Percentiles rank a stretch among this genome's conserved stretches.
phyloP scores from a whole-genome alignment of 2,888 invertebrate species.

The Cantharis flavilabris region DNA sequence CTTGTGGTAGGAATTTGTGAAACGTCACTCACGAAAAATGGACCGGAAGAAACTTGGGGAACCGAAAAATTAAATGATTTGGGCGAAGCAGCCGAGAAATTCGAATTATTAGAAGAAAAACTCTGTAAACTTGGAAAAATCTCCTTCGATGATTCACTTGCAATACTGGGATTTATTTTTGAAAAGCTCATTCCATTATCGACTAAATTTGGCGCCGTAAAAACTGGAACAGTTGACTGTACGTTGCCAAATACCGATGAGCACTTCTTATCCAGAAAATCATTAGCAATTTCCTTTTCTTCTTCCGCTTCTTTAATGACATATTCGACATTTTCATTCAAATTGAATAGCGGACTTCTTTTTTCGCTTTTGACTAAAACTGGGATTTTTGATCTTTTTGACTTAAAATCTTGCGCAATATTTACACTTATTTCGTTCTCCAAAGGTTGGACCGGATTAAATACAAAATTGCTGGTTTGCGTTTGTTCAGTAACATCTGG shows the following conservation, averaged over 20 bases:
- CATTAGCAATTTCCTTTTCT: neutral
- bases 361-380: neutral
- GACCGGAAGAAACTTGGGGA: neutral
- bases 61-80: neutral
- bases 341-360: neutral
- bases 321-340: neutral
- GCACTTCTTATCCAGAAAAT: neutral
- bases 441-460: neutral
- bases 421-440: neutral
- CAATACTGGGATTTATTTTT: neutral
- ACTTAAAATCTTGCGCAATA: neutral
- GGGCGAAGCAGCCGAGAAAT: neutral
- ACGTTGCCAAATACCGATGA: neutral
- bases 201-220: neutral
- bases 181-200: neutral
- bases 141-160: neutral
- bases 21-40: neutral
- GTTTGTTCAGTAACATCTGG: neutral
- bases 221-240: neutral
- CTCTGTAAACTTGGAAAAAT: neutral
- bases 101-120: neutral
- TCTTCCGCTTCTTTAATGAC: neutral
- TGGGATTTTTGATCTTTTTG: neutral
- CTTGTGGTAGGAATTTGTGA: neutral
- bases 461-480: neutral